These are phyloP conservation scores for Chaetorhynchus papuensis DNA, from an alignment of 2,113 vertebrate species.

Conservation along the genomic window DNA sequence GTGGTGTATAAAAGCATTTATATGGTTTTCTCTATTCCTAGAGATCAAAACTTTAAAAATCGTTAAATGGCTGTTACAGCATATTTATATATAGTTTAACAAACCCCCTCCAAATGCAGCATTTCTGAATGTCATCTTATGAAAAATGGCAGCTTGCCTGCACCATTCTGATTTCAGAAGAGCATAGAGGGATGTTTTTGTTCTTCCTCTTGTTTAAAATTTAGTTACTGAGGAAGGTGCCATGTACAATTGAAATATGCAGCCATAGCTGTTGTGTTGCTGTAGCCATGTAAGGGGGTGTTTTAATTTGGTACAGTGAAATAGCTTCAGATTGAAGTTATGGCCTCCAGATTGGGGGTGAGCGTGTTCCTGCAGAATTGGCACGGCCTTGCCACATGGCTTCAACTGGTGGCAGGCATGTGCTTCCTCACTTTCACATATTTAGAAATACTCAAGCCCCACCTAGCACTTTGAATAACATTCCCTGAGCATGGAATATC, in stretches of 20 bases:
- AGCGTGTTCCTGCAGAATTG: not conserved
- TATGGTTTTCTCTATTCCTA: not conserved
- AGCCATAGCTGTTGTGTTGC: not conserved
- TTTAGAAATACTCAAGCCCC: not conserved
- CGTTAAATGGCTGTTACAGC: not conserved
- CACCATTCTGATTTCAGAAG: not conserved
- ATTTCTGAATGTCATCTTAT: not conserved
- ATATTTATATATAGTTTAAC: not conserved
- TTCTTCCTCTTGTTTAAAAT: not conserved
- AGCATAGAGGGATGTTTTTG: not conserved
- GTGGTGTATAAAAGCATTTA: not conserved
- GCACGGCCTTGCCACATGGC: rapidly evolving
- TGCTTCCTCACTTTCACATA: not conserved
- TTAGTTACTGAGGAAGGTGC: not conserved
- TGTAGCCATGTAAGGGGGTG: not conserved
- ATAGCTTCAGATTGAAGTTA: not conserved
- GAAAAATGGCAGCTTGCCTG: not conserved
- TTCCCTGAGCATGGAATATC: not conserved
- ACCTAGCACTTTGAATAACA: rapidly evolving
- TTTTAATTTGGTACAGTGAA: not conserved
- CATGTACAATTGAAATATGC: not conserved
- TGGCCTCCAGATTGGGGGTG: rapidly evolving
- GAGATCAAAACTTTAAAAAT: not conserved
- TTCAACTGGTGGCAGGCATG: not conserved
- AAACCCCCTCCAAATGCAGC: rapidly evolving